Conservation (phyloP, 2,797 vertebrate genomes). For the Podarcis siculus region DNA sequence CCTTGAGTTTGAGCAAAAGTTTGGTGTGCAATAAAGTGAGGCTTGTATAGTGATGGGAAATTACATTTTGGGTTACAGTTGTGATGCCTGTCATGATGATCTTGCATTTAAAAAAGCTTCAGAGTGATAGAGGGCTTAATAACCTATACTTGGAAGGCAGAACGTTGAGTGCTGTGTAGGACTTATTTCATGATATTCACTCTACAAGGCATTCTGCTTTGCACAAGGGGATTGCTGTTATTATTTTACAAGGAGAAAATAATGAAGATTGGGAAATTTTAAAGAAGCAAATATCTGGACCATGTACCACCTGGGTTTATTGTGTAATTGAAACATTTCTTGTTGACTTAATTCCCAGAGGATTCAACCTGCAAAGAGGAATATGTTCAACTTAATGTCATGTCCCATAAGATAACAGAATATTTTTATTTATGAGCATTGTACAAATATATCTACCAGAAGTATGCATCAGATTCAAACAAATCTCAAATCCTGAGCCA, state of each 20-base stretch:
- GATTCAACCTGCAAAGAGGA: background rate
- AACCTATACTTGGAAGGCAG: constrained; percentile 12
- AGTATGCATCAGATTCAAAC: too few relatives aligned
- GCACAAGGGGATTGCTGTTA: background rate
- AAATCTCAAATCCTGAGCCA: too few relatives aligned
- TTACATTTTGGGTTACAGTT: background rate
- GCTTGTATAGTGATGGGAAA: constrained; percentile 3
- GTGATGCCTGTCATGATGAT: constrained; percentile 23
- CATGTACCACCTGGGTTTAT: background rate
- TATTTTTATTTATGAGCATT: too few relatives aligned
- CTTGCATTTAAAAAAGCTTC: constrained; percentile 25
- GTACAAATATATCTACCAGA: too few relatives aligned
- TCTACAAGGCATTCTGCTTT: constrained; percentile 9
- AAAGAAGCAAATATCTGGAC: constrained; percentile 15
- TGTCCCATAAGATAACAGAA: constrained; percentile 1
- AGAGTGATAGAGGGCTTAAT: constrained; percentile 20
- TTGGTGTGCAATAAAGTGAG: background rate
- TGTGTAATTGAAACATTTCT: background rate
- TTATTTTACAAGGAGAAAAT: constrained; percentile 24
- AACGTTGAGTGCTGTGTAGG: constrained; percentile 10
- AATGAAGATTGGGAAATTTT: constrained; percentile 18
- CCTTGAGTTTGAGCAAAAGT: background rate
- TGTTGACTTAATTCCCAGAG: constrained; percentile 6
- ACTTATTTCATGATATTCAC: constrained; percentile 36
- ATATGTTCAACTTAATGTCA: background rate